Base-by-base conservation (phyloP, 1,140 invertebrate species). In the Cryptotermes secundus region DNA sequence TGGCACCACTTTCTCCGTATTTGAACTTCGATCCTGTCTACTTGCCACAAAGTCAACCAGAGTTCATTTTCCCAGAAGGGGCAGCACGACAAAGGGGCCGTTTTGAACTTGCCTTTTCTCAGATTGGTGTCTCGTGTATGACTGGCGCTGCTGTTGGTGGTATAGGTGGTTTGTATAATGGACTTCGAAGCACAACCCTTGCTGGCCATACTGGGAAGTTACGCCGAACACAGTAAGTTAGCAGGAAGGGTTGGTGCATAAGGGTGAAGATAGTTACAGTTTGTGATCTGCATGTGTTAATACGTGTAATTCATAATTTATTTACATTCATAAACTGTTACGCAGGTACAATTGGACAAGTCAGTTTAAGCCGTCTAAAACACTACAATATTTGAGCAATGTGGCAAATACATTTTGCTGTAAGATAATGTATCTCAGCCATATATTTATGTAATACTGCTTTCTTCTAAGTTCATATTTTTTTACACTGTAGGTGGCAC, bases 1-100 rank as follows among this genome's bases (percentile, higher is more conserved):
- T 89, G 85, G 87, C 91, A 36, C 92, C 92, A 26, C 90, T 97
- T 34, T 98, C 97, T 85, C 97, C 97, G 7, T 99, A 98, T 89
- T 91, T 99, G 86, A 98, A 97, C 90, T 96, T 97, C 89, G 96
- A 98, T 90, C 96, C 97, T 42, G 91, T 94, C 45, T 96, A 96
- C 89, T 91, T 98, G 85, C 93, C 94, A 79, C 92, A 93, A 87
- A 93, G 92, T 87, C 96, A 97, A 87, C 96, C 97, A 83, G 96
- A 99, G 91, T 99, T 96, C 87, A 96, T 99, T 87, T 97, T 98
- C 87, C 95, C 97, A 49, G 97, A 98, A 90, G 96, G 96, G 82
- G 93, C 94, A n/a, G 92, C 91, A 42, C 94, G 95, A 87, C 94
- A 95, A 86, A 89, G 96, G 89, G 96, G 96, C 36, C 90, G 96